A percentile compares a stretch with the other conserved stretches of the same genome.
Conservation (phyloP, 2,113 vertebrate species). For the Bungarus multicinctus region DNA sequence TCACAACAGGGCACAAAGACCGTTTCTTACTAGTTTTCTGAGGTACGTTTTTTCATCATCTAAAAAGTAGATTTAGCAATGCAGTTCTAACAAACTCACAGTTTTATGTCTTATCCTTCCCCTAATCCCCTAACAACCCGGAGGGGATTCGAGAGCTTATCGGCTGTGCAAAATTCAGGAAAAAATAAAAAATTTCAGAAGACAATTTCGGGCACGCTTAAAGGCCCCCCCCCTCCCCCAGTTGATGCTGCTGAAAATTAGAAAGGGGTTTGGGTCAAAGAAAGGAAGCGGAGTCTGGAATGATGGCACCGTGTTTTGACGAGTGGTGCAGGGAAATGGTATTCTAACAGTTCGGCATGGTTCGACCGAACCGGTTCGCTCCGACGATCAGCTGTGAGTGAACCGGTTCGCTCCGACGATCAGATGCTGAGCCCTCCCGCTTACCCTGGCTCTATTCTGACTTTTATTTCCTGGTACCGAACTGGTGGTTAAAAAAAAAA, state of each 20-base stretch:
- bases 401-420: too few species aligned
- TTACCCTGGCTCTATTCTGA: too few species aligned
- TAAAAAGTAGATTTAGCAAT: slow-evolving; percentile 51
- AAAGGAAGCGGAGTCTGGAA: not conserved
- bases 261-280: not conserved
- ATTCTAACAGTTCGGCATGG: too few species aligned
- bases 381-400: too few species aligned
- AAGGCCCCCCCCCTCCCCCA: too few species aligned
- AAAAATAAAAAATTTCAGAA: slow-evolving; percentile 47
- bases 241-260: not conserved
- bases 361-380: too few species aligned
- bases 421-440: too few species aligned
- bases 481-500: too few species aligned
- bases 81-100: slow-evolving; percentile 65
- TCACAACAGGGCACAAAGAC: slow-evolving; percentile 45
- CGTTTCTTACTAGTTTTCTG: slow-evolving; percentile 66
- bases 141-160: slow-evolving; percentile 71
- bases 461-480: too few species aligned
- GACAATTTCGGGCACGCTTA: slow-evolving; percentile 20
- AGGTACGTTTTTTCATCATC: slow-evolving; percentile 68
- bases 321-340: too few species aligned
- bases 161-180: slow-evolving; percentile 78
- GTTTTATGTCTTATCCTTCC: slow-evolving; percentile 60
- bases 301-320: not conserved
- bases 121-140: slow-evolving; percentile 65